Base-by-base conservation (phyloP, 2,888 invertebrate genomes). In the Barypeithes pellucidus region DNA sequence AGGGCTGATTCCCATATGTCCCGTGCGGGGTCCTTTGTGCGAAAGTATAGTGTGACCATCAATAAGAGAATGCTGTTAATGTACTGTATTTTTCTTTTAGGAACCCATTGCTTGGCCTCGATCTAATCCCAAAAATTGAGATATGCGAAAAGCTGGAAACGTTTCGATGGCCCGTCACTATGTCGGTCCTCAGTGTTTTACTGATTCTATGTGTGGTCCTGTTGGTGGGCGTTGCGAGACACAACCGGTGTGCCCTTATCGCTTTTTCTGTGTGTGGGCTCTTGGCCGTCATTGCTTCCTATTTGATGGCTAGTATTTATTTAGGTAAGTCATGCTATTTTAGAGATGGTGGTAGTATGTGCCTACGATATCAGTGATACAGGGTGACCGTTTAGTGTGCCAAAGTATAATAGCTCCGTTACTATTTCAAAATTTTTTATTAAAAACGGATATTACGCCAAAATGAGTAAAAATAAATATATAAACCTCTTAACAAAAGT, bases 231-330 rank as follows among this genome's bases (percentile, higher is more conserved):
- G 95, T 97, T 76, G 95, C 95, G 16, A 89, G 93, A 24, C 95
- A 96, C 86, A 96, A 95, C 16, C 91, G 96, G 62, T 95, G 96
- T 82, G 95, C 96, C 65, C 90, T 97, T 66, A 94, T 97, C 81
- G 90, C 95, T 88, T 95, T 96, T 80, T 95, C 95, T 76, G 96
- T 96, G 24, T 93, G 95, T 85, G 93, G 93, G 50, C 87, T 95
- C 20, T 89, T 98, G 81, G 95, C 95, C 39, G 94, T 97, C 41
- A 94, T 95, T 78, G 90, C 94, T 70, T 95, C 95, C 77, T 97
- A 96, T 94, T 89, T 95, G 80, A 93, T 95, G 89, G 93, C 95
- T 65, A 96, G 96, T 68, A 86, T 96, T 75, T 95, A 97, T 87
- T 89, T 96, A 36, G 76, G 76, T 76, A 60, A 69, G 72, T 70